These are phyloP conservation scores for Aphyosemion australe DNA, from an alignment of 2,113 vertebrate species.

Conservation along the genomic window DNA sequence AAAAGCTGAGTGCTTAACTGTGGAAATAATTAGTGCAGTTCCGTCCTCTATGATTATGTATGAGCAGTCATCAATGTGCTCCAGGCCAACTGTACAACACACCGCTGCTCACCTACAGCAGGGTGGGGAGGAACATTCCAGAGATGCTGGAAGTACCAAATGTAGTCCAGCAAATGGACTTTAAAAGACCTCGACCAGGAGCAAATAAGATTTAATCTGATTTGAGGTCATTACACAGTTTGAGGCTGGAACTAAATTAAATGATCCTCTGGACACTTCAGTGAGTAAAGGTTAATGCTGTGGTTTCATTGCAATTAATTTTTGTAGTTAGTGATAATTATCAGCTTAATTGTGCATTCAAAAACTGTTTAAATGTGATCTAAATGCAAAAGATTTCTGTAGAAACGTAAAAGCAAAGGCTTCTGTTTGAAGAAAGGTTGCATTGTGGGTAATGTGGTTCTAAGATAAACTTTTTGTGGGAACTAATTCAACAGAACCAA, in stretches of 20 bases:
- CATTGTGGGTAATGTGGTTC: too few species aligned
- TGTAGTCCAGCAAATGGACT: neutral
- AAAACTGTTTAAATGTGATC: neutral
- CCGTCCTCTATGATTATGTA: conserved; percentile 45
- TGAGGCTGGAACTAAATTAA: neutral
- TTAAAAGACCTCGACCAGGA: neutral
- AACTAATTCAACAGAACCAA: too few species aligned
- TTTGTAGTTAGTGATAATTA: neutral
- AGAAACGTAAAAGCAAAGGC: too few species aligned
- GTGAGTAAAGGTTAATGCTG: neutral
- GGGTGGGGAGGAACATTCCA: neutral
- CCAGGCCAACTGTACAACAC: conserved; percentile 18
- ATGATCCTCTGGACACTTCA: neutral
- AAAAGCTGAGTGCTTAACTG: conserved; percentile 32
- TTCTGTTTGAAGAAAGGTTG: too few species aligned
- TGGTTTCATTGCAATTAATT: neutral
- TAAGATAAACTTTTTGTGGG: too few species aligned
- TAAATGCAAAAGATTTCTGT: too few species aligned
- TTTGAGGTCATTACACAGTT: neutral
- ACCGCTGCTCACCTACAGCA: conserved; percentile 20
- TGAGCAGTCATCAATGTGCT: conserved; percentile 32
- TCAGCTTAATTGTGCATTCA: neutral
- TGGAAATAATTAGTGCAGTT: conserved; percentile 32
- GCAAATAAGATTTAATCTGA: neutral
- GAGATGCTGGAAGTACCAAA: neutral